Conservation (phyloP, 2,113 vertebrate genomes). For the Calcarius ornatus region DNA sequence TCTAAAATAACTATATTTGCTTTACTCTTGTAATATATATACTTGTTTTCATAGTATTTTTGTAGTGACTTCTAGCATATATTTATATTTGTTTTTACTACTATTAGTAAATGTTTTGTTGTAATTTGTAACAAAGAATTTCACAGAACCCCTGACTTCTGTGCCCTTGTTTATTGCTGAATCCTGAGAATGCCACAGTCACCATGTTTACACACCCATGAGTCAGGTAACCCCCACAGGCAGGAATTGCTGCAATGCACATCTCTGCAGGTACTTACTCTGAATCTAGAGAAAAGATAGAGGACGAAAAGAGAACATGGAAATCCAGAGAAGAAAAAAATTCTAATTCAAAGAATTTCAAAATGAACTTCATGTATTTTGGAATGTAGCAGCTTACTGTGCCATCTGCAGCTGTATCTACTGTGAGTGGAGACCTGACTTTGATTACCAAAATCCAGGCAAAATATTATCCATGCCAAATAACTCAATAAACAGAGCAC, state of each 20-base stretch:
- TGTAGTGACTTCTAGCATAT: neutral
- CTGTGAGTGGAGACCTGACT: neutral
- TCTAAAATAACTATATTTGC: neutral
- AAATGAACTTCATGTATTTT: neutral
- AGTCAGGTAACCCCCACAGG: neutral
- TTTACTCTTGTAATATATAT: neutral
- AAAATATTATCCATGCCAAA: neutral
- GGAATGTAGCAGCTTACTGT: neutral
- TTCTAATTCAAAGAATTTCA: neutral
- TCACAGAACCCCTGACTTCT: neutral
- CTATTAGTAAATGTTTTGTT: neutral
- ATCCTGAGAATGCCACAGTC: neutral
- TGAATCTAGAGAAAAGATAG: neutral
- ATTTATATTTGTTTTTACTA: neutral
- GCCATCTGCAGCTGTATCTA: neutral
- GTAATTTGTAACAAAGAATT: neutral
- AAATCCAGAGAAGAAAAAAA: neutral
- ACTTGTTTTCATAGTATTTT: neutral
- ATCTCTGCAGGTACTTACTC: neutral
- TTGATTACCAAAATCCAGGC: neutral
- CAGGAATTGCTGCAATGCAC: accelerated
- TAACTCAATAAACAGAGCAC: neutral
- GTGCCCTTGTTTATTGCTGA: neutral
- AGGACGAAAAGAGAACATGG: neutral
- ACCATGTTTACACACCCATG: neutral